A percentile compares a stretch with the other conserved stretches of the same genome.
Conservation (phyloP, 2,888 invertebrate species). For the Aquatica leii region DNA sequence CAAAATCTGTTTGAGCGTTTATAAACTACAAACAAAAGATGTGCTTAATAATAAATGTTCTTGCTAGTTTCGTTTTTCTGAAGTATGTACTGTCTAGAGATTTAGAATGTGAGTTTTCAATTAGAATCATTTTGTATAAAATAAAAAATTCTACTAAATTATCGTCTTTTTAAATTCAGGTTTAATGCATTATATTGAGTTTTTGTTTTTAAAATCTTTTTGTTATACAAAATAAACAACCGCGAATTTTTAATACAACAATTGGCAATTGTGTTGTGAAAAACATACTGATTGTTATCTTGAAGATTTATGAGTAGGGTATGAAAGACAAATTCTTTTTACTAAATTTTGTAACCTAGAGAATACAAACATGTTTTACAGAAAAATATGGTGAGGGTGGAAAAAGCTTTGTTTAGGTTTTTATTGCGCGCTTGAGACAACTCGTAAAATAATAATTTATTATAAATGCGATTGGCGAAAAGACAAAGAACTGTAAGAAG, state of each 20-base stretch:
- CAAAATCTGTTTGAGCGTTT: no score
- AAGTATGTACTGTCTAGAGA: no score
- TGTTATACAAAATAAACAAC: no score
- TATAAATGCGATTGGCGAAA: conserved; percentile 46
- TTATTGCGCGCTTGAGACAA: conserved; percentile 48
- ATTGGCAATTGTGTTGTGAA: conserved; percentile 20
- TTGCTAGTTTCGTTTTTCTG: no score
- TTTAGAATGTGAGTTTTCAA: no score
- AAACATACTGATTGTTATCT: conserved; percentile 25
- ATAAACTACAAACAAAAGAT: no score
- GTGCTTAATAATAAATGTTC: no score
- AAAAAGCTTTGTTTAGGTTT: conserved; percentile 49
- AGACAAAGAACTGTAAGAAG: conserved; percentile 42
- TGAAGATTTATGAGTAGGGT: conserved; percentile 21
- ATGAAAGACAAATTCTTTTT: conserved; percentile 30
- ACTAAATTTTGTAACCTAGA: conserved; percentile 21
- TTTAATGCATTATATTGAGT: no score
- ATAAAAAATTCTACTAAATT: no score
- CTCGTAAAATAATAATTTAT: conserved; percentile 50
- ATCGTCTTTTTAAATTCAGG: no score
- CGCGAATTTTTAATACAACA: conserved; percentile 13
- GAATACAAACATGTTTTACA: conserved; percentile 25
- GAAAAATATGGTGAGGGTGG: conserved; percentile 22
- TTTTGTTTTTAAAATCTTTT: no score
- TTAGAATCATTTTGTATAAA: no score